These are phyloP conservation scores for Thunnus albacares DNA, from an alignment of 2,797 vertebrate genomes.

Conservation along the genomic window DNA sequence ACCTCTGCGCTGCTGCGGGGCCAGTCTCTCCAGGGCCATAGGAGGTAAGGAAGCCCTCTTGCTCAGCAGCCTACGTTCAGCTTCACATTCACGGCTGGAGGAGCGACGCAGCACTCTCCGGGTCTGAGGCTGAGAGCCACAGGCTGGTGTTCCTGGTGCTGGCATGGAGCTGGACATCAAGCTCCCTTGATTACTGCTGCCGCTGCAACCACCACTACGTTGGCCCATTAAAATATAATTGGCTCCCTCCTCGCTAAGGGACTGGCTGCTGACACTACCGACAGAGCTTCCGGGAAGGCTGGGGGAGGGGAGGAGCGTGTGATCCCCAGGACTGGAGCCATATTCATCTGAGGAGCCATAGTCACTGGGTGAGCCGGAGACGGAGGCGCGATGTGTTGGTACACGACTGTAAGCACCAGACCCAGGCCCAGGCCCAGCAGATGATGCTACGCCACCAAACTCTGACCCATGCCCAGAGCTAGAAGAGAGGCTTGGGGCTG, in stretches of 20 bases:
- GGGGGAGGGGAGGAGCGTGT: slow-evolving; percentile 76
- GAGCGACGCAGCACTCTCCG: slow-evolving; percentile 84
- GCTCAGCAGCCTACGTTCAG: slow-evolving; percentile 83
- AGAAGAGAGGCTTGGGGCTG: slow-evolving; percentile 80
- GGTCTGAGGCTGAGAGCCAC: slow-evolving; percentile 68
- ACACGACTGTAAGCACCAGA: slow-evolving; percentile 78
- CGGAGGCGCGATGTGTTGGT: slow-evolving; percentile 75
- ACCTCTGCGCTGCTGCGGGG: slow-evolving; percentile 72
- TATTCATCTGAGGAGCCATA: slow-evolving; percentile 91
- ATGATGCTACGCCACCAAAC: slow-evolving; percentile 72
- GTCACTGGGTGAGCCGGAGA: slow-evolving; percentile 88
- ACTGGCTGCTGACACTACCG: slow-evolving; percentile 76
- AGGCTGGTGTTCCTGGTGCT: slow-evolving; percentile 50
- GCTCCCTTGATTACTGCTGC: slow-evolving; percentile 58
- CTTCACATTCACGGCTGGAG: slow-evolving; percentile 83
- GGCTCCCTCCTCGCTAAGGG: slow-evolving; percentile 78
- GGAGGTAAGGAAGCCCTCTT: slow-evolving; percentile 88
- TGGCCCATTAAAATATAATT: slow-evolving; percentile 90
- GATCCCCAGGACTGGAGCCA: slow-evolving; percentile 88
- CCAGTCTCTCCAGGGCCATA: slow-evolving; percentile 83
- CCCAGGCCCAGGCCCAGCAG: slow-evolving; percentile 55
- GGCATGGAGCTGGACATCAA: slow-evolving; percentile 68
- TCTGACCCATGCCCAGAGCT: slow-evolving; percentile 85
- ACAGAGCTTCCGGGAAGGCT: slow-evolving; percentile 78
- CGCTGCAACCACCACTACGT: slow-evolving; percentile 37